A percentile compares a stretch with the other conserved stretches of the same genome.
Evolutionary conservation across 1,140 invertebrate genomes (phyloP).

Genomic region (Parapsyche elsis): DNA sequence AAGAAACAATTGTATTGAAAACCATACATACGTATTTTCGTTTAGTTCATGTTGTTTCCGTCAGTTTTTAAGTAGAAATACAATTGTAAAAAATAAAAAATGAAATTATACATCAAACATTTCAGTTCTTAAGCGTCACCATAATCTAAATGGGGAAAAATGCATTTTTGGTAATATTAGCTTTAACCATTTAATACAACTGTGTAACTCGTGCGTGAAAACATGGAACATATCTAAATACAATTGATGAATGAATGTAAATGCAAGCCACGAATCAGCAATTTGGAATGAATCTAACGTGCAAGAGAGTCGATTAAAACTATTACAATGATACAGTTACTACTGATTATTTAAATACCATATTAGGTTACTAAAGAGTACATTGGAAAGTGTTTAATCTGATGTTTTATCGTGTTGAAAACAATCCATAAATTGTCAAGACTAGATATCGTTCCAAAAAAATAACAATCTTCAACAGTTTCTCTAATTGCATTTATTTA

Average conservation of each 20-base stretch:
- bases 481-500: slow-evolving; percentile 15
- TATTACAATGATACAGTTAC: not conserved
- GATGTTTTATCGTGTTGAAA: not conserved
- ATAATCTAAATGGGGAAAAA: no score
- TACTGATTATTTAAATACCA: not conserved
- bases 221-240: no score
- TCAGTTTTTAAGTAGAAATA: no score
- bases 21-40: no score
- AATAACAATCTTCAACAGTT: slow-evolving; percentile 24
- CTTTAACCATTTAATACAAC: no score
- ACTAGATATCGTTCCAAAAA: not conserved
- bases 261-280: not conserved
- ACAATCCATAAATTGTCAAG: not conserved
- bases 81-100: no score
- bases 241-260: not conserved
- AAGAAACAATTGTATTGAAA: no score
- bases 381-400: not conserved
- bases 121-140: no score
- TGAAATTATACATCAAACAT: no score
- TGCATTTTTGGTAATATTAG: no score
- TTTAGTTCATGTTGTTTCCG: no score
- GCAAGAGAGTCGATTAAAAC: not conserved
- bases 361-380: not conserved
- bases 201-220: no score
- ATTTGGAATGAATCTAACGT: slow-evolving; percentile 19